Evolutionary conservation across 2,113 vertebrate species (phyloP), one percentile per base, ranked within the genome.

Genomic region (Calidris pygmaea): DNA sequence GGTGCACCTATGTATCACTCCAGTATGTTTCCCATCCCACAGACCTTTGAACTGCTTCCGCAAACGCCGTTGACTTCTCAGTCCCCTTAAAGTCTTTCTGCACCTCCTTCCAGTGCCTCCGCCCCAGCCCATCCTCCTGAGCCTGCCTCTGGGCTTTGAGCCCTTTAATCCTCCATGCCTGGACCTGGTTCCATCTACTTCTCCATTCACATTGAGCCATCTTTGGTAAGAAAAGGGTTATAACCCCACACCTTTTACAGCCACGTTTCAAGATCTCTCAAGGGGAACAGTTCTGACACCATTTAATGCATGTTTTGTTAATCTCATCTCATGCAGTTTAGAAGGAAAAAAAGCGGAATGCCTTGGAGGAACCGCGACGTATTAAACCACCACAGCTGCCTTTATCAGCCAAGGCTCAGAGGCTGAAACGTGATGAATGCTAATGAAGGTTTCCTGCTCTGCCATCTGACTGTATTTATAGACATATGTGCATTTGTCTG

Each of bases 371-470:
- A n/a, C 48, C 52, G 32, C 0, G 3, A n/a, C 30, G 39, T 68
- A 26, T 78, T 91, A 65, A 85, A 66, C 59, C 7, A 1, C 35
- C 48, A 81, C 82, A 75, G 52, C 43, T 95, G 60, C 60, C 70
- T 75, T 89, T 93, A 87, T 85, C 94, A 82, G 87, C 77, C 60
- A 56, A 85, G 60, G n/a, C 71, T 93, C 62, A 79, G 70, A 24
- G 63, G 4, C 56, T 68, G 65, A 67, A 67, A n/a, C 2, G 3
- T 71, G 58, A 30, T 59, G 91, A 89, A 84, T 86, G 94, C 72
- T 88, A 88, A 90, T 84, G 94, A 86, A 92, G 68, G 22, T 37
- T 80, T 95, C 45, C 59, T 80, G 50, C 50, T 81, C 73, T 71
- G 52, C 41, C 83, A 71, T 62, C 66, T 87, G 80, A 81, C 55